A percentile compares a stretch with the other conserved stretches of the same genome.
Evolutionary conservation across 2,888 invertebrate species (phyloP).

Genomic region (Lampropteryx suffumata): DNA sequence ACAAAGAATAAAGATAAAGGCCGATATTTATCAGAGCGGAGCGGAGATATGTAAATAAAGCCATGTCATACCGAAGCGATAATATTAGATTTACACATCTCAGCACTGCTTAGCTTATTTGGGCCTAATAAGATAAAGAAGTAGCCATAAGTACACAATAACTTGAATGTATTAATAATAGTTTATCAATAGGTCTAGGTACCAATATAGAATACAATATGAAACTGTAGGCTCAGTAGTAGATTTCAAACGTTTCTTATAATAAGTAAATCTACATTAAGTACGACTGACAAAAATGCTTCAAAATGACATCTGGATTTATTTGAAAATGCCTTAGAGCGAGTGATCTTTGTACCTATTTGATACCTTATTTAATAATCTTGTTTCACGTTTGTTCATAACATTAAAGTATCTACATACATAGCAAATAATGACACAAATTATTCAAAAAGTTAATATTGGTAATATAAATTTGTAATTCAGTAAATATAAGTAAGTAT

Average conservation of each 20-base stretch:
- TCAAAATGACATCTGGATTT: slow-evolving; percentile 55
- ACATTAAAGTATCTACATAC: slow-evolving; percentile 49
- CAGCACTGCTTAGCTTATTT: slow-evolving; percentile 3
- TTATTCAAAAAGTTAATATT: slow-evolving; percentile 37
- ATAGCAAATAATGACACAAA: slow-evolving; percentile 50
- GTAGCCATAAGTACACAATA: slow-evolving; percentile 70
- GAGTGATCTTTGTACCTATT: slow-evolving; percentile 64
- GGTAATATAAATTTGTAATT: slow-evolving; percentile 38
- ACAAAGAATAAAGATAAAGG: slow-evolving; percentile 55
- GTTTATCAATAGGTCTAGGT: slow-evolving; percentile 47
- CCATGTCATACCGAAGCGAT: neutral
- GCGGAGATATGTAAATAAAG: neutral
- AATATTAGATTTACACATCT: neutral
- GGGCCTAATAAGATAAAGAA: slow-evolving; percentile 44
- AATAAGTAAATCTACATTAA: slow-evolving; percentile 56
- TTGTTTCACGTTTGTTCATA: slow-evolving; percentile 48
- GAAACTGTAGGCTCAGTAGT: slow-evolving; percentile 58
- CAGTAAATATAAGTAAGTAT: slow-evolving; percentile 42
- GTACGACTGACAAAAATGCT: slow-evolving; percentile 62
- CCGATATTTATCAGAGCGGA: slow-evolving; percentile 8
- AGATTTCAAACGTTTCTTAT: slow-evolving; percentile 49
- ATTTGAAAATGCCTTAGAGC: slow-evolving; percentile 59
- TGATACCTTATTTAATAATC: slow-evolving; percentile 59
- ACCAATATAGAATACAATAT: slow-evolving; percentile 72
- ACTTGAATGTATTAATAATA: slow-evolving; percentile 44